Conservation (phyloP, 1,140 invertebrate species). For the Cyclina sinensis region DNA sequence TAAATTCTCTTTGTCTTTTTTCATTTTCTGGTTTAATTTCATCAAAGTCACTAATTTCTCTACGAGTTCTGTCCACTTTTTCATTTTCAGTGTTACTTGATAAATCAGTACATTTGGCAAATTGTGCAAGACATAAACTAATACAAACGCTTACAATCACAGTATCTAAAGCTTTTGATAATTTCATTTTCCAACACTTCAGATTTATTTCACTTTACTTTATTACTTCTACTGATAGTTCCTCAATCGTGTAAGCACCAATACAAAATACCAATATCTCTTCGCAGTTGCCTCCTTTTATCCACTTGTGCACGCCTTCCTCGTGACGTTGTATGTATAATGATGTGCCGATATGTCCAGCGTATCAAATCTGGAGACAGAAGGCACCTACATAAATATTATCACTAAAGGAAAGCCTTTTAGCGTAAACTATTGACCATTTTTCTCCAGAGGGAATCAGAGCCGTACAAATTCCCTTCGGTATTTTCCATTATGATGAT, state of each 20-base stretch:
- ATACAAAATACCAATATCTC: conserved; percentile 55
- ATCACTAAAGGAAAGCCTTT: background rate
- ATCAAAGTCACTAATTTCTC: conserved; percentile 57
- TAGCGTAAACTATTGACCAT: conserved; percentile 41
- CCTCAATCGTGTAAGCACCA: conserved; percentile 28
- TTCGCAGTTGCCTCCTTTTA: conserved; percentile 33
- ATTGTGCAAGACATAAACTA: background rate
- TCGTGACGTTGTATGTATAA: conserved; percentile 58
- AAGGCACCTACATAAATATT: conserved; percentile 18
- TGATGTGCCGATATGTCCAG: background rate
- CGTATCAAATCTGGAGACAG: background rate
- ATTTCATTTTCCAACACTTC: conserved; percentile 40
- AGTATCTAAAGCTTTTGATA: conserved; percentile 4
- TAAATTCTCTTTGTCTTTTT: conserved; percentile 57
- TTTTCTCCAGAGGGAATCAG: conserved; percentile 27
- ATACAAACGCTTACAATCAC: background rate
- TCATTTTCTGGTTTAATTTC: conserved; percentile 49
- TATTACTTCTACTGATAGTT: background rate
- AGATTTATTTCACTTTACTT: background rate
- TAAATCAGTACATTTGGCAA: background rate
- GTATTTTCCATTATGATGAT: background rate
- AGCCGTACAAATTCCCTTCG: background rate
- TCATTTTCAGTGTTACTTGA: conserved; percentile 12
- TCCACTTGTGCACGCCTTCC: conserved; percentile 13
- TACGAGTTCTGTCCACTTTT: conserved; percentile 40